Evolutionary conservation across 2,113 vertebrate genomes (phyloP).

Genomic region (Leptosomus discolor): DNA sequence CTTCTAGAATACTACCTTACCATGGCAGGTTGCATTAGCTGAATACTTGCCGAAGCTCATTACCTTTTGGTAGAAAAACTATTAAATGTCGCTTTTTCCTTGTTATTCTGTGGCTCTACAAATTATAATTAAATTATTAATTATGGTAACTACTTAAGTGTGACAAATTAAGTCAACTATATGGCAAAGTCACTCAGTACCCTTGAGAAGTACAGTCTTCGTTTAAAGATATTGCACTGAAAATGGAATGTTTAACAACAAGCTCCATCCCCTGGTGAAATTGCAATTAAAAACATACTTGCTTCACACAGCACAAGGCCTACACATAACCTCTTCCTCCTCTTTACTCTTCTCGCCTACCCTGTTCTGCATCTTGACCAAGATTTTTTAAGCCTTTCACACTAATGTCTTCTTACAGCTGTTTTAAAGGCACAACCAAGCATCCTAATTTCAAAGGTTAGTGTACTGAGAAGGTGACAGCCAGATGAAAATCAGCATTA

Average conservation of each 20-base stretch:
- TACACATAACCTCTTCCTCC: background rate
- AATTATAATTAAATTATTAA: slow-evolving; percentile 49
- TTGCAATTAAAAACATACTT: background rate
- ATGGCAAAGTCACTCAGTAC: background rate
- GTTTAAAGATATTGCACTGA: background rate
- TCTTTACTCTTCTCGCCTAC: background rate
- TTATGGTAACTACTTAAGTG: background rate
- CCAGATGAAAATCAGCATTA: background rate
- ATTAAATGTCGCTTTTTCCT: slow-evolving; percentile 1
- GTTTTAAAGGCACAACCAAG: background rate
- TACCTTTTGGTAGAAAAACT: background rate
- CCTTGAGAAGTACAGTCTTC: background rate
- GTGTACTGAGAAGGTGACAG: background rate
- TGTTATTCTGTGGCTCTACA: slow-evolving; percentile 10
- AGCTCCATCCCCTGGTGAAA: background rate
- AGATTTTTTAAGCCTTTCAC: background rate
- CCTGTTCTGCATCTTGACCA: background rate
- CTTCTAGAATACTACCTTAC: background rate
- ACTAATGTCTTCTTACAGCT: background rate
- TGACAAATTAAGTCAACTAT: slow-evolving; percentile 22
- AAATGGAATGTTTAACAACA: background rate
- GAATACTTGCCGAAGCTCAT: background rate
- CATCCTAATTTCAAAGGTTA: background rate
- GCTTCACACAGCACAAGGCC: background rate
- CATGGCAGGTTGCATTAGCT: background rate